Evolutionary conservation across 1,140 invertebrate species (phyloP), one percentile per base, ranked within the genome.

Genomic region (Cephus cinctus): DNA sequence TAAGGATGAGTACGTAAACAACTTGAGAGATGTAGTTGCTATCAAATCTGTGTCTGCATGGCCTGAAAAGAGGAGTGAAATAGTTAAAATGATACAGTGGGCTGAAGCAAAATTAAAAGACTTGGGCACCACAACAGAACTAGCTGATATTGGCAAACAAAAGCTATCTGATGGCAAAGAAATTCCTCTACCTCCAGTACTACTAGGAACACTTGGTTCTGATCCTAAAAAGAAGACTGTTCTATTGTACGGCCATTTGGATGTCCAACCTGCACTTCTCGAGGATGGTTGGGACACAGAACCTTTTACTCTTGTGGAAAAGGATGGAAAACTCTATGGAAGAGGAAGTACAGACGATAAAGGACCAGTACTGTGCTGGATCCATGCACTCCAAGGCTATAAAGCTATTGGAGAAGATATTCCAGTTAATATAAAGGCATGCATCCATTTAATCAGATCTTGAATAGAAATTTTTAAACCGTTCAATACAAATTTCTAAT

Each of bases 251-350:
- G 97, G 96, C 0, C 97, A 99, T 79, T 83, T 99, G 60, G 97
- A 99, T 82, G 96, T 98, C 2, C 96, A 98, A 72, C 96, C 96
- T 32, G 96, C 96, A 5, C 62, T 86, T 4, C 86, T 85, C 69
- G 86, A 88, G 54, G 95, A 98, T 82, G 96, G 96, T 4, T 98
- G 96, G 96, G 79, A 94, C 56, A 90, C 92, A 2, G 93, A 98
- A 46, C 97, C 97, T 2, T 99, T 99, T 79, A 82, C 82, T 9
- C 77, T 99, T 15, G 86, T 85, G 36, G 92, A 96, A 68, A 86
- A 86, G 60, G 81, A 98, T 81, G 92, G 84, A 1, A 97, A 98
- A 73, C 78, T 99, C 3, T 98, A 82, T 80, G 96, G 94, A 0
- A 78, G 95, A 63, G 96, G 96, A 18, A 83, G 94, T 5, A 90